Evolutionary conservation across 1,140 invertebrate genomes (phyloP), one percentile per base, ranked within the genome.

Genomic region (Rhopalosiphum maidis): DNA sequence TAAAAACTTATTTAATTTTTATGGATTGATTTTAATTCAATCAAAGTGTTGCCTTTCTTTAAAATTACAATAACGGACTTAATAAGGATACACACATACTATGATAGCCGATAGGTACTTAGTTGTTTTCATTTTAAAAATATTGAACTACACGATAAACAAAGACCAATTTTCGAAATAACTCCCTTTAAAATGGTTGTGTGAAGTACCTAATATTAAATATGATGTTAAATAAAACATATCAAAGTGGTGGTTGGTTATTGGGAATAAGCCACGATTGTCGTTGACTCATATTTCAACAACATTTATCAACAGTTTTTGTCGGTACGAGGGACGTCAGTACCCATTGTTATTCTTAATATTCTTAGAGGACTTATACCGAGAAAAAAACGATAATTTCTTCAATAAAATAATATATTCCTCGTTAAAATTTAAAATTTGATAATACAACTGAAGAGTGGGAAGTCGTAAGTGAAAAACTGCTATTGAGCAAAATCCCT

Each of bases 401-500:
- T n/a, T 35, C 30, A 77, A 77, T 77, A n/a, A 77, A 77, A 60
- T 77, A 77, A n/a, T 77, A 77, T 77, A 77, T 77, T 77, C 30
- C 15, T 77, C 30, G 5, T 77, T 77, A 77, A 4, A 30, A 68
- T 68, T 9, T 68, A 68, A 68, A 15, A 77, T n/a, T n/a, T 77
- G 30, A 35, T 77, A 77, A 77, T n/a, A 77, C 6, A 30, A 48
- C 85, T 86, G 25, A 46, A 46, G 11, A 86, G 60, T 77, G 15
- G 60, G 30, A 30, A 86, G 37, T 86, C 15, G 25, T 46, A 46
- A 86, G 15, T 86, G 87, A 88, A 88, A 83, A 88, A 88, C 35
- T 55, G 87, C 87, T 89, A 21, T 89, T 30, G 87, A 89, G 87
- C 87, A 55, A 54, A 89, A 89, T 37, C 51, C 48, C 87, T 25